Base-by-base conservation (phyloP, 1,140 invertebrate species). In the Cydia pomonella region DNA sequence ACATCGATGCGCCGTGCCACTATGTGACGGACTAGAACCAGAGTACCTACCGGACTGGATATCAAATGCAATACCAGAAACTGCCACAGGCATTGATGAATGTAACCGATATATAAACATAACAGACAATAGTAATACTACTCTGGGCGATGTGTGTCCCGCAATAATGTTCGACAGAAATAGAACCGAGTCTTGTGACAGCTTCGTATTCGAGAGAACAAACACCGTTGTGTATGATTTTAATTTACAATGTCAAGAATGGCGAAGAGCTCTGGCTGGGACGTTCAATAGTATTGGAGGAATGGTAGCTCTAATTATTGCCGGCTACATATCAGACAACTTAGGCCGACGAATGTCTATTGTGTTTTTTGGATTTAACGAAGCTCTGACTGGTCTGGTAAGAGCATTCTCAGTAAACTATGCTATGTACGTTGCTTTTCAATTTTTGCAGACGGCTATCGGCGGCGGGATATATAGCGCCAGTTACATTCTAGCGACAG, bases 401-500 rank as follows among this genome's bases (percentile, higher is more conserved):
- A 82, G 88, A 75, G 84, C 90, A 13, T 90, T 90, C 76, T 90
- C 89, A 6, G 76, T 90, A 3, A 91, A 90, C 77, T 91, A 90
- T 72, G 77, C 81, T 9, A 91, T 90, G 90, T 92, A 91, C 77
- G 82, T 85, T 16, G 76, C 82, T 27, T 81, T 90, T 47, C 89
- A 92, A 76, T 90, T 90, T 79, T 75, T 89, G 76, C 87, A 91
- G 69, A 88, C 86, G 9, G 88, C 90, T 16, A 78, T 90, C 29
- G 90, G 88, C 23, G 90, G 89, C 12, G 90, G 89, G n/a, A 69
- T 85, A n/a, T 92, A 83, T 66, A 92, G 90, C 74, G 87, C 90
- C 27, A 84, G 82, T 59, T 92, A 91, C 79, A 88, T 93, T 81
- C 84, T 94, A 73, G 97, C 95, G 25, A 94, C 97, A 78, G 97